Evolutionary conservation across 2,113 vertebrate genomes (phyloP), one percentile per base, ranked within the genome.

Genomic region (Eulacestoma nigropectus): DNA sequence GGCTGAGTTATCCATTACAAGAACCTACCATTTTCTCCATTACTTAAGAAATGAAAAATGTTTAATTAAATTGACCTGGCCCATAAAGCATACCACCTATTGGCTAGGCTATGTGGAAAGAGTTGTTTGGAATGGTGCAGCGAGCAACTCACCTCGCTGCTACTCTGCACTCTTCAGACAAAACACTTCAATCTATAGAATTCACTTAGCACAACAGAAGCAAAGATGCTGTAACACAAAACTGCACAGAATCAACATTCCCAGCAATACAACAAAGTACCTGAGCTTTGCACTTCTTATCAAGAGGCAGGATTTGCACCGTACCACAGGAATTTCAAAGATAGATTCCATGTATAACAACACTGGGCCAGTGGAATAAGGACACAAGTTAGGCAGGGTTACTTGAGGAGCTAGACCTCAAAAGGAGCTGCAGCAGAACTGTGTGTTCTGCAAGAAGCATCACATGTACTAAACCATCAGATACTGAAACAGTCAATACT

Each of bases 161-260:
- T 70, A 50, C 85, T 49, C 82, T 56, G 53, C 41, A 85, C 18
- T 64, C 60, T 27, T 64, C 96, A 93, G 65, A 67, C 37, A 72
- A 84, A 96, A 96, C 33, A 73, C 90, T 92, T 57, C 83, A 79
- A 96, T 59, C 64, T 53, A 56, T 57, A 92, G 77, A 81, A 78
- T 32, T 72, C 84, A 44, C 44, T 74, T 49, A 70, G 89, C 64
- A 75, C 62, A 84, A 86, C 47, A 94, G 77, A 95, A 86, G 35
- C 55, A 92, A 94, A 93, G 68, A 46, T 78, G 68, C 27, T 94
- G 59, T 65, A 69, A 94, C 5, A 91, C 50, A 72, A 89, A 85
- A 77, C 35, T 84, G 46, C 76, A 65, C 6, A 95, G 62, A 88
- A 84, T 44, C 85, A 92, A 35, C 9, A 2, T 60, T 89, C 19